Conservation (phyloP, 2,888 invertebrate species). For the Nomada lathburiana region DNA sequence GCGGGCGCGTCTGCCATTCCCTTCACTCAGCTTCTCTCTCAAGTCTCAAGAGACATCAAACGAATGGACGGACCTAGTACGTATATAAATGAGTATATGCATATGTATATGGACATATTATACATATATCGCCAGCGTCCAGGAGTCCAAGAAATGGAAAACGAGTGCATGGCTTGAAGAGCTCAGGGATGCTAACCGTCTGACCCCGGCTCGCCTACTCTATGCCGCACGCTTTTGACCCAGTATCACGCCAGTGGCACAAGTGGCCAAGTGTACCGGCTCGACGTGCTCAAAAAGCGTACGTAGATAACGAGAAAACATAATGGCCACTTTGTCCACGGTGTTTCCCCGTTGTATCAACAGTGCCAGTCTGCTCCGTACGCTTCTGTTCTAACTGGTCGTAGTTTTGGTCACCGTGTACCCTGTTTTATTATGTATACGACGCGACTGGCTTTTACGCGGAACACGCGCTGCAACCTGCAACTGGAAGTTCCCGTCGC, state of each 20-base stretch:
- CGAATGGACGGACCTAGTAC: conserved; percentile 46
- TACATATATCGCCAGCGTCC: conserved; percentile 48
- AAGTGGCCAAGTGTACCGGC: conserved; percentile 42
- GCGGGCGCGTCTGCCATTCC: conserved; percentile 26
- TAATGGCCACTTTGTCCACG: conserved; percentile 68
- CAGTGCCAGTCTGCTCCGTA: conserved; percentile 40
- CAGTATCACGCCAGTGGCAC: conserved; percentile 36
- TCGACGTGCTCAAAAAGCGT: conserved; percentile 63
- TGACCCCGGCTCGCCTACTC: conserved; percentile 29
- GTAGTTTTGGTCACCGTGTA: conserved; percentile 12
- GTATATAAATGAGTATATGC: neutral
- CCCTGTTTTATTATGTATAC: neutral
- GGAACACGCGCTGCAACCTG: neutral
- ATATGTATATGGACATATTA: too few relatives aligned
- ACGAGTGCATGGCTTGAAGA: conserved; percentile 45
- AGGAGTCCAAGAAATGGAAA: conserved; percentile 46
- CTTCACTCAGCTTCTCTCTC: neutral
- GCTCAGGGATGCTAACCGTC: conserved; percentile 43
- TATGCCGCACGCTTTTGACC: conserved; percentile 59
- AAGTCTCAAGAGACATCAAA: conserved; percentile 42
- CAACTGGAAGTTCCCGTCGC: neutral
- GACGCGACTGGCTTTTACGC: neutral
- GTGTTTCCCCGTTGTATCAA: conserved; percentile 56
- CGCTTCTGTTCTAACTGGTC: conserved; percentile 9
- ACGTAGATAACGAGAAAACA: conserved; percentile 65